Evolutionary conservation across 2,797 vertebrate species (phyloP), one percentile per base, ranked within the genome.

Genomic region (Philypnodon macrostomus): DNA sequence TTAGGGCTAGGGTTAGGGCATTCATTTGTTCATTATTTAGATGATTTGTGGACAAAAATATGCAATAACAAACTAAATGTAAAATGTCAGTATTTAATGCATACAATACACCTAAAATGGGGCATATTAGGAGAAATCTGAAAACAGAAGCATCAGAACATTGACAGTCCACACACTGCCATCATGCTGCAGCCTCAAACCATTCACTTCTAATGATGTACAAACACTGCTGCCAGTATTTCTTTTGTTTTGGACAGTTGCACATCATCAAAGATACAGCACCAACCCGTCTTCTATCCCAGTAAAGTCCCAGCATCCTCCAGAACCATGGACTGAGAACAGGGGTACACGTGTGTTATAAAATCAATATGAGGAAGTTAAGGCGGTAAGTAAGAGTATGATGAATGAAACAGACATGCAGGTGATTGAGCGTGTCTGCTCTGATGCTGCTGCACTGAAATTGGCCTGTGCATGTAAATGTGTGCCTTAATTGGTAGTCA

Each of bases 391-490:
- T 60, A 38, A 54, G 63, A 57, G 23, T 24, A 14, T 78, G 83
- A 84, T 80, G 55, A 77, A 81, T 81, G 80, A 63, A 64, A 71
- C 57, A 15, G 68, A 70, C 73, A 47, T 9, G 32, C 59, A 71
- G 64, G 74, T 77, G 82, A 84, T 80, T 74, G 79, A 81, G 73
- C 77, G 53, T 70, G 75, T 78, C 75, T 81, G 63, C 70, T 70
- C 58, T 47, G 60, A 73, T 46, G 70, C 73, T 39, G 63, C 50
- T 67, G 68, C n/a, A n/a, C n/a, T n/a, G n/a, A n/a, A n/a, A n/a
- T n/a, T n/a, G n/a, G n/a, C n/a, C n/a, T n/a, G n/a, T n/a, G n/a
- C 71, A 75, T 85, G 71, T 80, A 78, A 81, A 83, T 87, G 78
- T 84, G 77, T 62, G 61, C 60, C 67, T 80, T 88, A 85, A 87